Evolutionary conservation across 2,113 vertebrate species (phyloP).

Genomic region (Macrotus californicus): DNA sequence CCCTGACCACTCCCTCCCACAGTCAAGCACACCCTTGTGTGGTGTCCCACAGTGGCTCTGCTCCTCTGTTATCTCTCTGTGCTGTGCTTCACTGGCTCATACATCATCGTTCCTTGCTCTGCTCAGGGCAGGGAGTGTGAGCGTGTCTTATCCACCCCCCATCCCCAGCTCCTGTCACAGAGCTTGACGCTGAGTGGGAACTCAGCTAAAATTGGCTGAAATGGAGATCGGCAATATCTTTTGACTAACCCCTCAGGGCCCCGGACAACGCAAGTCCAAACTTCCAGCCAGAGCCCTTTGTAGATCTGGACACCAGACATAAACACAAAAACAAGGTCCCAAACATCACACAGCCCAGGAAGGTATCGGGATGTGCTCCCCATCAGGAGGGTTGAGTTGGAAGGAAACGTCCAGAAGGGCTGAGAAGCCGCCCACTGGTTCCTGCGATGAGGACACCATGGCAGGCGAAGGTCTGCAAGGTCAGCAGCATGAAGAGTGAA

Average conservation of each 20-base stretch:
- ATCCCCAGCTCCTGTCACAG: neutral
- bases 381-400: neutral
- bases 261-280: neutral
- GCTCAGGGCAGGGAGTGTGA: neutral
- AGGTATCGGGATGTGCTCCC: neutral
- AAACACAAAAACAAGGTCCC: neutral
- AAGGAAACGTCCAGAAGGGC: neutral
- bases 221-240: neutral
- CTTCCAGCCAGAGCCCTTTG: no score
- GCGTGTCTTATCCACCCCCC: neutral
- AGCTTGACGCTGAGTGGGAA: neutral
- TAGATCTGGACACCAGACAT: neutral
- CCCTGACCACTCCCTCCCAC: neutral
- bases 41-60: neutral
- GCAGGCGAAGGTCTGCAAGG: neutral
- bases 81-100: neutral
- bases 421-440: neutral
- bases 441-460: fast-evolving
- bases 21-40: neutral
- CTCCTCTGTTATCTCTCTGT: neutral
- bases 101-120: neutral
- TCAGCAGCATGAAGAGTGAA: neutral
- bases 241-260: neutral
- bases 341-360: neutral
- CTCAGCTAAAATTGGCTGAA: neutral